These are phyloP conservation scores for Clarias macrocephalus DNA, from an alignment of 2,113 vertebrate genomes.

Conservation along the genomic window DNA sequence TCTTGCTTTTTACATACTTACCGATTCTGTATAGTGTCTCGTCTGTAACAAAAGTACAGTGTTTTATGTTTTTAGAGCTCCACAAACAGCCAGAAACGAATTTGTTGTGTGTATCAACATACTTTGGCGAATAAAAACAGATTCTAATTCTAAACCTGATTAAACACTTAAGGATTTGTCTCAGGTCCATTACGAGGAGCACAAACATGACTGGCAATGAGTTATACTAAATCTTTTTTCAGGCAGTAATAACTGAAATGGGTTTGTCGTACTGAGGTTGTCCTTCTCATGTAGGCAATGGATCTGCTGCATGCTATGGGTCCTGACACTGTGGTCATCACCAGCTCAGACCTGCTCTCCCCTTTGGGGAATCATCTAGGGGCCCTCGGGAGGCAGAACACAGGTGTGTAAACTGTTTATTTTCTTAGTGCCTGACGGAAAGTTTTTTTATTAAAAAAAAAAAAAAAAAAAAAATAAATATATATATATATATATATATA, in stretches of 20 bases:
- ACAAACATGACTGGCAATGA: background rate
- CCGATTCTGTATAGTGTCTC: too few species aligned
- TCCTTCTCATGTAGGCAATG: constrained; percentile 83
- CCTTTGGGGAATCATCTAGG: constrained; percentile 80
- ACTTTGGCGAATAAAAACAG: too few species aligned
- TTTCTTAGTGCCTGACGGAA: background rate
- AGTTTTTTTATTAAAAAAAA: too few species aligned
- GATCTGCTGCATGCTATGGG: constrained; percentile 91
- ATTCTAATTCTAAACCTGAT: too few species aligned
- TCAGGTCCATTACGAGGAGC: too few species aligned
- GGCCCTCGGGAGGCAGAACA: constrained; percentile 88
- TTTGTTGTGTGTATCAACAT: too few species aligned
- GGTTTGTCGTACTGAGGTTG: background rate
- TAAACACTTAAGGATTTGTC: background rate
- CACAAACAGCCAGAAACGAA: too few species aligned
- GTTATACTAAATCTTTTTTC: background rate
- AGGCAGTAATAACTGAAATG: background rate
- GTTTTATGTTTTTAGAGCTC: too few species aligned
- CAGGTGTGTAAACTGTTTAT: constrained; percentile 62
- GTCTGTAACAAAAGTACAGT: too few species aligned
- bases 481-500: too few species aligned
- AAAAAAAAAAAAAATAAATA: too few species aligned
- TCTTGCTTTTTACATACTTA: too few species aligned
- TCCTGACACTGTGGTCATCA: constrained; percentile 95
- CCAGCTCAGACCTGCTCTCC: constrained; percentile 88